Evolutionary conservation across 1,140 invertebrate genomes (phyloP).

Genomic region (Delia radicum): DNA sequence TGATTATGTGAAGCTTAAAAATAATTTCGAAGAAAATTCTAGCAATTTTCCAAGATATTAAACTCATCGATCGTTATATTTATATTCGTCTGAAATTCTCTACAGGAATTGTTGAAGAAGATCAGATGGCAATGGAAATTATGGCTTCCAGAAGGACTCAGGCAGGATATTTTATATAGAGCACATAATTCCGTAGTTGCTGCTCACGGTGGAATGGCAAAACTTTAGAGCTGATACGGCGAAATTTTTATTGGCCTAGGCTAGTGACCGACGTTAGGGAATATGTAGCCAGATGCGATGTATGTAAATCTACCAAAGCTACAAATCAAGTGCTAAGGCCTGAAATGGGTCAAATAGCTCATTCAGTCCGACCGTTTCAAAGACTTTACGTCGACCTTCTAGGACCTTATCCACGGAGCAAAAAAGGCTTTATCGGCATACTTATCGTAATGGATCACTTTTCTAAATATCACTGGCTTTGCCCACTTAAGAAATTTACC

Average conservation of each 20-base stretch:
- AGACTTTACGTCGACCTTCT: conserved; percentile 11
- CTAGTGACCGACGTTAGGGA: neutral
- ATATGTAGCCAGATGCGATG: neutral
- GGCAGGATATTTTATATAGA: neutral
- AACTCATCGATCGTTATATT: neutral
- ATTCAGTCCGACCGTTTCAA: neutral
- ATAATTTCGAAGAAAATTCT: neutral
- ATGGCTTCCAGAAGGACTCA: neutral
- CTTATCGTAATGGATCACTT: conserved; percentile 4
- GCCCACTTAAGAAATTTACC: neutral
- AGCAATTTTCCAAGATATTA: neutral
- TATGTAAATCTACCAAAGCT: neutral
- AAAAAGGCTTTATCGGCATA: neutral
- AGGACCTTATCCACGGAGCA: neutral
- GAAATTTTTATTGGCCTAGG: neutral
- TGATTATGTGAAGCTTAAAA: neutral
- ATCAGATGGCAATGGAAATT: neutral
- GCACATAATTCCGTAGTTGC: neutral
- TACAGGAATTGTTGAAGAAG: neutral
- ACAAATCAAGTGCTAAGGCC: neutral
- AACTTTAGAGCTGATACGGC: neutral
- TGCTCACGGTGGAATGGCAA: neutral
- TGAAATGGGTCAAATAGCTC: neutral
- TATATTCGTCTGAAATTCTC: neutral
- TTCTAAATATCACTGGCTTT: neutral